Evolutionary conservation across 1,140 invertebrate genomes (phyloP), one percentile per base, ranked within the genome.

Genomic region (Cardiocondyla obscurior): DNA sequence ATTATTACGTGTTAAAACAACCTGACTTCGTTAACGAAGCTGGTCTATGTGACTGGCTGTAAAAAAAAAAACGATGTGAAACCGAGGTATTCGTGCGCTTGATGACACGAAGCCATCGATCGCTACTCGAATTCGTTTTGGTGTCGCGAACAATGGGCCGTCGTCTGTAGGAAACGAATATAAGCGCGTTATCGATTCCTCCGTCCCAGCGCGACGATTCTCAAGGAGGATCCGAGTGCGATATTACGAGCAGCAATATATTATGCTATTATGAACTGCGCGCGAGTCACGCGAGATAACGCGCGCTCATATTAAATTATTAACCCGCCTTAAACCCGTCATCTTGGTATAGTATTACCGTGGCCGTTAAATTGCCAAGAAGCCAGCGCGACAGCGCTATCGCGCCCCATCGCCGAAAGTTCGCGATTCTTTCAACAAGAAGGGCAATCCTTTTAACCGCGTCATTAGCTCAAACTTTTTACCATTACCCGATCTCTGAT

Each of bases 251-350:
- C 53, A 22, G 28, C 39, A 19, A 36, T 44, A 36, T 77, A 77
- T 69, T 44, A 49, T 46, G 74, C 46, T 79, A 55, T 79, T 67
- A 39, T 79, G 16, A 79, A 53, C 60, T 79, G 46, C 19, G 16
- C 46, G 33, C 72, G 55, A 62, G 39, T 79, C 74, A 69, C 33
- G 60, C 46, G 74, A 79, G 74, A 67, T 79, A 76, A 76, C 25
- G 33, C 25, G 33, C 74, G 30, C 60, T 67, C 62, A 7, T 53
- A 79, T 79, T 67, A 79, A 79, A 79, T 79, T 79, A 79, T 69
- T 79, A 79, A 76, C 30, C 14, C 7, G 39, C 19, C 51, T 60
- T 65, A 76, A 76, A 16, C n/a, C 44, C 28, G 28, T 44, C 62
- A 5, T 28, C 57, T 30, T 22, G 55, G n/a, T 39, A 30, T 2